Evolutionary conservation across 23 tunicate species (phyloP).

Genomic region (Ciona savignyi): DNA sequence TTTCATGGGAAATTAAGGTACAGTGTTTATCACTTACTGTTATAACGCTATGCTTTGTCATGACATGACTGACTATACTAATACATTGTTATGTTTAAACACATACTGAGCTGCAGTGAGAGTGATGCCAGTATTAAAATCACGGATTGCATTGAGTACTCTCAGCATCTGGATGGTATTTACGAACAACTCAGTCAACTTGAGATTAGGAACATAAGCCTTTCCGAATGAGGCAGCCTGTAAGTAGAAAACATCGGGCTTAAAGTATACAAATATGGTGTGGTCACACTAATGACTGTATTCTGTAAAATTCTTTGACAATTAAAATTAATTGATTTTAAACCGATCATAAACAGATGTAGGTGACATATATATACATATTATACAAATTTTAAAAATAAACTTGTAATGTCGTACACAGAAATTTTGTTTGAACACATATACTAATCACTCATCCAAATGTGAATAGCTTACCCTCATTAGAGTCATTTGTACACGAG

Average conservation of each 20-base stretch:
- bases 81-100: too few species aligned
- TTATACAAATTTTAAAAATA: background rate
- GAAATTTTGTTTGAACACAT: too few species aligned
- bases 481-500: conserved; percentile 44
- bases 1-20: too few species aligned
- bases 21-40: too few species aligned
- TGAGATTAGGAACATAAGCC: conserved; percentile 41
- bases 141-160: conserved; percentile 62
- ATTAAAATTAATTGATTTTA: too few species aligned
- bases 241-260: background rate
- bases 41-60: too few species aligned
- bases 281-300: too few species aligned
- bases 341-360: too few species aligned
- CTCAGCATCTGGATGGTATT: conserved; percentile 39
- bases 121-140: conserved; percentile 34
- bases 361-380: background rate
- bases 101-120: conserved; percentile 79
- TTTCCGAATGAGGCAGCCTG: conserved; percentile 93
- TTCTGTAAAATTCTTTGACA: background rate
- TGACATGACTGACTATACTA: too few species aligned
- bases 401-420: background rate
- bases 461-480: conserved; percentile 20
- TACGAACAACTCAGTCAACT: conserved; percentile 68
- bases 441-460: background rate
- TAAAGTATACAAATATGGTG: too few species aligned